Evolutionary conservation across 2,888 invertebrate genomes (phyloP), one percentile per base, ranked within the genome.

Genomic region (Pachliopta kotzebuea): DNA sequence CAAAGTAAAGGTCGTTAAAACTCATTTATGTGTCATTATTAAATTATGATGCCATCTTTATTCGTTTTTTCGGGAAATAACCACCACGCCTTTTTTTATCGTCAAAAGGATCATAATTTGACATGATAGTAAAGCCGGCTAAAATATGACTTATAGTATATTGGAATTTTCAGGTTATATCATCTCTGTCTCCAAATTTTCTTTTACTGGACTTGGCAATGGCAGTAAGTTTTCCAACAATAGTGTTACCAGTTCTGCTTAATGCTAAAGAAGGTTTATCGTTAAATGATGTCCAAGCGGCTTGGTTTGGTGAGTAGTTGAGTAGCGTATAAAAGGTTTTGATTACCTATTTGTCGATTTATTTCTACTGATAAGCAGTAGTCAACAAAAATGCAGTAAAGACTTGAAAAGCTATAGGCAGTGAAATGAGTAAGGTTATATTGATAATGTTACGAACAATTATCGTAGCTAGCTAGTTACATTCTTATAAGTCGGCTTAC

Each of bases 171-270:
- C 80, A 93, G 93, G 74, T 92, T 8, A 75, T 93, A 74, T 93
- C 93, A 66, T 91, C 90, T 67, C 84, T 91, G 76, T 92, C 93
- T 9, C 92, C 93, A 60, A 92, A 92, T 73, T 73, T 93, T 14
- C 80, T 93, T 1, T 78, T 93, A 3, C 73, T 93, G 68, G 92
- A 93, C 70, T 77, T 93, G 42, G 93, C 93, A 0, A 90, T 93
- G 91, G 91, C 93, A 0, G 79, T 93, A 57, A 92, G 91, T 62
- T 93, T 93, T 71, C 85, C 93, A 1, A 93, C 93, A 1, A 92
- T 93, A 56, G 90, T 92, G 0, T 83, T 93, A 45, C 92, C 93
- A 0, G 91, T 89, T 4, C 81, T 94, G 1, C 84, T 92, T 0
- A 86, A 92, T 18, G 83, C 90, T 0, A 75, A 80, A 0, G 82